Conservation (phyloP, 2,888 invertebrate genomes). For the Athalia circularis region DNA sequence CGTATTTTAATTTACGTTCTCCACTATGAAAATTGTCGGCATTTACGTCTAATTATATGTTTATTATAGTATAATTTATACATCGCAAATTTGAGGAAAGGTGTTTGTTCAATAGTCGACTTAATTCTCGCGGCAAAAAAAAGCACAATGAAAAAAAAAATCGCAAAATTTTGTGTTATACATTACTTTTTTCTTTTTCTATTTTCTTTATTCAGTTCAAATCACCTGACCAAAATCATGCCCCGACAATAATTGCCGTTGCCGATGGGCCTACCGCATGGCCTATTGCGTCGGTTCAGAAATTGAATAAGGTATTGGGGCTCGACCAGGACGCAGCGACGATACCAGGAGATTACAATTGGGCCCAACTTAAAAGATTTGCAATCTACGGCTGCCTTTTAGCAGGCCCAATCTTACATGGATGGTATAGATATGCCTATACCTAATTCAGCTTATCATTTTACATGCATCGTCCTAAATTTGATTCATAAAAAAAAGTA, state of each 20-base stretch:
- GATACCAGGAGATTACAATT: conserved; percentile 58
- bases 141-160: neutral
- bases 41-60: neutral
- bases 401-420: conserved; percentile 66
- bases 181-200: conserved; percentile 36
- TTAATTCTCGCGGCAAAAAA: too few species aligned
- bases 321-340: conserved; percentile 52
- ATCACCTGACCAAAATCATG: conserved; percentile 33
- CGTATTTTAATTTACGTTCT: conserved; percentile 1
- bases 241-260: conserved; percentile 25
- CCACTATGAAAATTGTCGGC: neutral
- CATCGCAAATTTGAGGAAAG: too few species aligned
- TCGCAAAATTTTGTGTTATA: conserved; percentile 60
- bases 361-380: conserved; percentile 66
- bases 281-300: conserved; percentile 47
- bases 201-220: conserved; percentile 32
- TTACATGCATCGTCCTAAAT: neutral
- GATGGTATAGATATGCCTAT: conserved; percentile 60
- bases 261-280: conserved; percentile 4
- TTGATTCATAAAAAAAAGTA: conserved; percentile 33
- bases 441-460: conserved; percentile 36
- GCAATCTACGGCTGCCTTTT: conserved; percentile 66
- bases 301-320: conserved; percentile 53
- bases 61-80: too few species aligned
- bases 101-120: too few species aligned